phyloP scores from a whole-genome alignment of 2,113 vertebrate genomes.

The Crotalus tigris region DNA sequence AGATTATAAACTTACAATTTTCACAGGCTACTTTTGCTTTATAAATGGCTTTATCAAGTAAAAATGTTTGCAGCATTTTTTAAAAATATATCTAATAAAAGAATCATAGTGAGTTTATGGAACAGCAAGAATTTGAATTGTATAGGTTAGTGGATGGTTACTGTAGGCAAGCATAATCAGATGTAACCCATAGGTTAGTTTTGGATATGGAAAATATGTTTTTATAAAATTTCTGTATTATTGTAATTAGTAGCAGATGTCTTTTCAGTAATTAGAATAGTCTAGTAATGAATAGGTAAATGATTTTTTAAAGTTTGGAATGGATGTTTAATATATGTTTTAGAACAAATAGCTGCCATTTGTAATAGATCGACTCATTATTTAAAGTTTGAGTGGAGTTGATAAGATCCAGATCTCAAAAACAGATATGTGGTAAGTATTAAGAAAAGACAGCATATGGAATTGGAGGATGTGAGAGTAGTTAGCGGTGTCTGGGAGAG shows the following conservation, averaged over 20 bases:
- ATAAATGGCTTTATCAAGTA: neutral
- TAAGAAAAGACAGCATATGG: neutral
- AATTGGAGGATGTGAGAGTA: neutral
- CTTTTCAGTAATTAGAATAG: neutral
- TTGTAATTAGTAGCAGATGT: neutral
- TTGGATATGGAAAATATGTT: neutral
- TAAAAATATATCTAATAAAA: neutral
- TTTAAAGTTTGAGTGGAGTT: neutral
- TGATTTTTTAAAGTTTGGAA: neutral
- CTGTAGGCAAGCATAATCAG: neutral
- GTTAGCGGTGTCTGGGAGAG: neutral
- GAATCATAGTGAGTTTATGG: neutral
- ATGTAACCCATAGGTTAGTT: neutral
- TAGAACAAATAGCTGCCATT: neutral
- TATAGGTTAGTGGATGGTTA: neutral
- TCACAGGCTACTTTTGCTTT: neutral
- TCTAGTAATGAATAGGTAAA: neutral
- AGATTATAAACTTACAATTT: neutral
- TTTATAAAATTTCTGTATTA: neutral
- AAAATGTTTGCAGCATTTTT: neutral
- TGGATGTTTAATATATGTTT: neutral
- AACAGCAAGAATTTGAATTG: neutral
- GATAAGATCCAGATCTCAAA: neutral
- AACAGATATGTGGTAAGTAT: neutral
- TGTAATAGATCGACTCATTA: neutral